These are phyloP conservation scores for Dysmachus trigonus DNA, from an alignment of 2,888 invertebrate genomes.

Conservation along the genomic window DNA sequence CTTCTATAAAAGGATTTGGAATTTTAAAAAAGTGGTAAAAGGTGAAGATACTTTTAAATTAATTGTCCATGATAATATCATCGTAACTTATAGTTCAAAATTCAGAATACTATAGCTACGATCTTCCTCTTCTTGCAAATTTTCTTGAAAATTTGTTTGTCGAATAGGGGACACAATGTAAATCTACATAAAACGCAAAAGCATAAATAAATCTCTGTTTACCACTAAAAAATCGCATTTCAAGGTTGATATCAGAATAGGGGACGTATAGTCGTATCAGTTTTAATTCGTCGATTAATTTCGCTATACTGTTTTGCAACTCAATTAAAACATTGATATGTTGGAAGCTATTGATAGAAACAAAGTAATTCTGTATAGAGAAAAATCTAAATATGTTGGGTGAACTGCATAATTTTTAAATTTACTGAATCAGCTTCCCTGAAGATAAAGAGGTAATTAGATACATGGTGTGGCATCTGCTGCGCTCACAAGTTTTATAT, in stretches of 20 bases:
- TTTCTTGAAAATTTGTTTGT: neutral
- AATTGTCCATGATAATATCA: neutral
- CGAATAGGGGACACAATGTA: neutral
- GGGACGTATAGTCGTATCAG: neutral
- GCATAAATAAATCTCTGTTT: neutral
- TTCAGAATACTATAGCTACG: neutral
- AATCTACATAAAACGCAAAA: neutral
- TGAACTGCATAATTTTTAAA: neutral
- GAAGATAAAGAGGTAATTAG: neutral
- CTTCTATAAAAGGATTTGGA: too few relatives aligned
- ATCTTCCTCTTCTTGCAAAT: neutral
- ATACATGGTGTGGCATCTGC: neutral
- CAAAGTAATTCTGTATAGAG: neutral
- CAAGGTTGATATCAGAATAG: neutral
- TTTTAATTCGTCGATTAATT: neutral
- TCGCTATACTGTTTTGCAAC: neutral
- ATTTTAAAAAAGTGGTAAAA: too few relatives aligned
- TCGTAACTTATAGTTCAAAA: neutral
- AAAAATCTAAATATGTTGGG: neutral
- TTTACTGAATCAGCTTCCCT: neutral
- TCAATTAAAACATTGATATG: neutral
- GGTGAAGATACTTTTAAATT: too few relatives aligned
- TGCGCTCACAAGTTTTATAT: neutral
- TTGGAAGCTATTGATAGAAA: neutral
- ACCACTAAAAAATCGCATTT: neutral